These are phyloP conservation scores for Colinus virginianus DNA, from an alignment of 2,113 vertebrate genomes.

Conservation along the genomic window DNA sequence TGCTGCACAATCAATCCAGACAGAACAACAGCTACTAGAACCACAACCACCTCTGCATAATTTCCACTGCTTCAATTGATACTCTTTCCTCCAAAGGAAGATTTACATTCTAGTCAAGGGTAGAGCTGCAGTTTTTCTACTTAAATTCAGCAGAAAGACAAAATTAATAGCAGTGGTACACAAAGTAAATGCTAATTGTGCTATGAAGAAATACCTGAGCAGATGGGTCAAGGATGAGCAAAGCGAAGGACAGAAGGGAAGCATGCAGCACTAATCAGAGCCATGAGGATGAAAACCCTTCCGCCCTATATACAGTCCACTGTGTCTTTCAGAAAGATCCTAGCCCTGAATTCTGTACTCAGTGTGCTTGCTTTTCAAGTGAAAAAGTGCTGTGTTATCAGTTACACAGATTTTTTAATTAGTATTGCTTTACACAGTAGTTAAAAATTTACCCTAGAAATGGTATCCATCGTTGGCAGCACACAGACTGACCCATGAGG, in stretches of 20 bases:
- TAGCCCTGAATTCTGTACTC: neutral
- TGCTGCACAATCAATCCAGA: neutral
- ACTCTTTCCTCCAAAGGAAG: neutral
- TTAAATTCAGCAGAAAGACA: neutral
- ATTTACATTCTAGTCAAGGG: neutral
- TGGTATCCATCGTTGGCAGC: neutral
- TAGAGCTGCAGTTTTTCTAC: neutral
- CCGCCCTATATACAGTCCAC: neutral
- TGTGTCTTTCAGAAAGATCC: neutral
- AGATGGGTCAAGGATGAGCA: neutral
- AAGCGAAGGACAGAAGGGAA: neutral
- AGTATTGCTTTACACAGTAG: neutral
- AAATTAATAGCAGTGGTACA: neutral
- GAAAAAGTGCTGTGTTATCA: neutral
- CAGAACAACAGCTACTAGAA: neutral
- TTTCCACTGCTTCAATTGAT: neutral
- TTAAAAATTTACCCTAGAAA: neutral
- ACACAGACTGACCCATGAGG: neutral
- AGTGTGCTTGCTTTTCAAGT: neutral
- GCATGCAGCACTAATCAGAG: neutral
- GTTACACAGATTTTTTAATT: neutral
- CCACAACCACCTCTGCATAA: neutral
- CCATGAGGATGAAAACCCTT: neutral
- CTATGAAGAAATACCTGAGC: neutral
- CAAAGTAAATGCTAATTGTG: neutral